Conservation (phyloP, 2,888 invertebrate species). For the Archips crataeganus region DNA sequence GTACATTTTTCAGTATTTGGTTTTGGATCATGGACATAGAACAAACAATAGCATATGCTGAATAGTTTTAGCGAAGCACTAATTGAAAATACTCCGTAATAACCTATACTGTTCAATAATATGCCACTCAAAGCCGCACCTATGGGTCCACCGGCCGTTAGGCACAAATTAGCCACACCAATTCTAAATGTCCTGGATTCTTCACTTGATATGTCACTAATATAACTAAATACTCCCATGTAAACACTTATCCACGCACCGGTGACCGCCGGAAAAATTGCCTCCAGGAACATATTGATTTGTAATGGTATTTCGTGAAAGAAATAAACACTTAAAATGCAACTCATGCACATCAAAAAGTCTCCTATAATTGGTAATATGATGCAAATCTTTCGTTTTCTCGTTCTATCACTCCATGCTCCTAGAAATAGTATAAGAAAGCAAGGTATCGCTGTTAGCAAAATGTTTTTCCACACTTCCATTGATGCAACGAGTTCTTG, state of each 20-base stretch:
- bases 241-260: constrained; percentile 68
- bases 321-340: constrained; percentile 71
- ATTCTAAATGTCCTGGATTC: constrained; percentile 85
- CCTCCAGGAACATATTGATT: constrained; percentile 60
- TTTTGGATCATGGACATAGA: constrained; percentile 72
- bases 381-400: constrained; percentile 85
- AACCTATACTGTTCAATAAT: constrained; percentile 73
- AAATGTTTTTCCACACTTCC: constrained; percentile 83
- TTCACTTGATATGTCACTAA: constrained; percentile 72
- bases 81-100: constrained; percentile 81
- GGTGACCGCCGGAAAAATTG: constrained; percentile 63
- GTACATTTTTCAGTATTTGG: constrained; percentile 51
- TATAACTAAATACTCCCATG: constrained; percentile 75
- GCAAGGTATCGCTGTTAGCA: constrained; percentile 84
- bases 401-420: constrained; percentile 87
- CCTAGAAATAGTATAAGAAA: constrained; percentile 85
- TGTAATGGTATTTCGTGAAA: constrained; percentile 68
- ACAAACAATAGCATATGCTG: constrained; percentile 75
- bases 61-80: constrained; percentile 72
- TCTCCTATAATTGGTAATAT: constrained; percentile 85
- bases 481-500: constrained; percentile 84
- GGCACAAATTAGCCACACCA: constrained; percentile 81
- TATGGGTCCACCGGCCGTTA: constrained; percentile 74
- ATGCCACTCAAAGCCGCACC: constrained; percentile 76
- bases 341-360: constrained; percentile 76